These are phyloP conservation scores for Trichosurus vulpecula DNA, from an alignment of 2,797 vertebrate species.

Conservation along the genomic window DNA sequence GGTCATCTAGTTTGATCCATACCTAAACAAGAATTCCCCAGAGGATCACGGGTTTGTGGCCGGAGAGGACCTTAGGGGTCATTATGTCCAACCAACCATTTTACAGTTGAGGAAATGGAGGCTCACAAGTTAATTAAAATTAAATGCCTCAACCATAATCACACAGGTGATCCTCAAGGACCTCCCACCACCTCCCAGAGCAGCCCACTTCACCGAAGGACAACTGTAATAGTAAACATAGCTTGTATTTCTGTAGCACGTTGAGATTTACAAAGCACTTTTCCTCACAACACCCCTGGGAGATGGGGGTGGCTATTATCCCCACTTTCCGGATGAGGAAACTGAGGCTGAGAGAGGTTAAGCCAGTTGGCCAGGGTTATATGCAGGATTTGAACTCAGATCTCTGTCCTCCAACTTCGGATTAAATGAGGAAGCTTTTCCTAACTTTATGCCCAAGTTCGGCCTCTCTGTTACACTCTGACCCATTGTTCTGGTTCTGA, in stretches of 20 bases:
- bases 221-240: background rate
- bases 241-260: background rate
- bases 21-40: background rate
- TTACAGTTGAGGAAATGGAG: background rate
- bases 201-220: background rate
- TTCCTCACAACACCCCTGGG: background rate
- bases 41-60: background rate
- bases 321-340: background rate
- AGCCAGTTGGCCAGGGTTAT: background rate
- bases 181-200: background rate
- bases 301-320: background rate
- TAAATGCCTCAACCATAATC: background rate
- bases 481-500: background rate
- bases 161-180: background rate
- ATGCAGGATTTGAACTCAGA: background rate
- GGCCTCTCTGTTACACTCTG: background rate
- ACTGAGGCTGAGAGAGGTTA: background rate
- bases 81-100: background rate
- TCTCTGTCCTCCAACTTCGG: background rate
- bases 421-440: background rate
- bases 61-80: background rate
- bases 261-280: background rate
- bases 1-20: background rate
- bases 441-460: background rate
- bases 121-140: background rate